Percentiles rank a stretch among this genome's conserved stretches.
phyloP scores from a whole-genome alignment of 2,888 invertebrate genomes.

The Quadriops clusia region DNA sequence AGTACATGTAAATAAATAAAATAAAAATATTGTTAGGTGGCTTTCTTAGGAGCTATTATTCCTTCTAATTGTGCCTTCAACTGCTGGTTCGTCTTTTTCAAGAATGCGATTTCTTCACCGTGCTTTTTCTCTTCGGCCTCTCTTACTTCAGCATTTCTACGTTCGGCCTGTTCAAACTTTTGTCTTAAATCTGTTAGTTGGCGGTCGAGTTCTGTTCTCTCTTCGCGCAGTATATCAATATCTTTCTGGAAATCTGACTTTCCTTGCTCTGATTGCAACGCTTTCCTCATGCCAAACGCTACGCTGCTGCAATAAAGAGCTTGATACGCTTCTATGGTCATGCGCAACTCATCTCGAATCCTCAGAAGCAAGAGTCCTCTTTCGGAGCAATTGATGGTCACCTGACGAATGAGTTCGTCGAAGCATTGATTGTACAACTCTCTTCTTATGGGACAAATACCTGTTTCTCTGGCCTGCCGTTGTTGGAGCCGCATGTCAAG shows the following conservation, averaged over 20 bases:
- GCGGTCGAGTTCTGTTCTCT: constrained; percentile 53
- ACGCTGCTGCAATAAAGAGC: constrained; percentile 94
- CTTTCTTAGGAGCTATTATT: constrained; percentile 89
- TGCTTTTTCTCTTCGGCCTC: constrained; percentile 88
- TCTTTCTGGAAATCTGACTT: constrained; percentile 69
- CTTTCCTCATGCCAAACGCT: constrained; percentile 95
- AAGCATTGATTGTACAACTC: constrained; percentile 94
- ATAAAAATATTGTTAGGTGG: no score
- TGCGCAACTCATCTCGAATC: constrained; percentile 89
- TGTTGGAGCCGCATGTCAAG: constrained; percentile 57
- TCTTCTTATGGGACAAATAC: constrained; percentile 87
- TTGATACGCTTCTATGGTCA: constrained; percentile 95
- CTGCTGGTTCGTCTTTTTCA: constrained; percentile 90
- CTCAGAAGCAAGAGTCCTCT: constrained; percentile 83
- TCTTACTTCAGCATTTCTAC: constrained; percentile 68
- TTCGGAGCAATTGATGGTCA: constrained; percentile 95
- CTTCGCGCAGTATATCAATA: constrained; percentile 56
- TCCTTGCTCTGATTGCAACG: constrained; percentile 82
- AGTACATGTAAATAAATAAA: constrained; percentile 8
- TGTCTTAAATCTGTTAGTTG: constrained; percentile 50
- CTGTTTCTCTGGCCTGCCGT: constrained; percentile 76
- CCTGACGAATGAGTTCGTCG: constrained; percentile 86
- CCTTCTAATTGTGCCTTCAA: constrained; percentile 90
- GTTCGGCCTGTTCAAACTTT: constrained; percentile 71
- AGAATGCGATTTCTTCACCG: constrained; percentile 79